These are phyloP conservation scores for Crenichthys baileyi DNA, from an alignment of 2,797 vertebrate species.

Conservation along the genomic window DNA sequence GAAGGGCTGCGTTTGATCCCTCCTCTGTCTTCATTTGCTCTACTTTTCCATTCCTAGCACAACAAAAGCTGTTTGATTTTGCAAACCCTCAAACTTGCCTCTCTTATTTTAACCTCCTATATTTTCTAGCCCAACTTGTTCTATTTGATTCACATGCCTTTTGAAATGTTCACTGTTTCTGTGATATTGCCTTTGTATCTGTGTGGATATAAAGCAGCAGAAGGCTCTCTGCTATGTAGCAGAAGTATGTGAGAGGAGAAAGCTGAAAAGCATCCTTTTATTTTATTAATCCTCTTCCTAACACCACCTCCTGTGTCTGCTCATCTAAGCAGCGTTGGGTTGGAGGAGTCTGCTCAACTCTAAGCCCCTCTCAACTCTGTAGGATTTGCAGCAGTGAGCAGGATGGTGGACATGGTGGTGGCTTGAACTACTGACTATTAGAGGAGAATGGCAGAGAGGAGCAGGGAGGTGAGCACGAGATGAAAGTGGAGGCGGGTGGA, in stretches of 20 bases:
- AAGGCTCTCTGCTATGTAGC: conserved; percentile 30
- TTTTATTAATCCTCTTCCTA: conserved; percentile 65
- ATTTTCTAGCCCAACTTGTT: conserved; percentile 33
- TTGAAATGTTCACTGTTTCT: conserved; percentile 70
- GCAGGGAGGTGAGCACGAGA: conserved; percentile 19
- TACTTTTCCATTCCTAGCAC: conserved; percentile 37
- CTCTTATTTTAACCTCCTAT: background rate
- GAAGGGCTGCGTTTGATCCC: conserved; percentile 49
- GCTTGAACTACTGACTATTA: conserved; percentile 42
- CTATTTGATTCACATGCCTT: conserved; percentile 57
- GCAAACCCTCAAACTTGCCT: conserved; percentile 17
- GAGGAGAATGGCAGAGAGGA: conserved; percentile 24
- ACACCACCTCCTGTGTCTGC: conserved; percentile 35
- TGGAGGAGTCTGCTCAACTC: conserved; percentile 36
- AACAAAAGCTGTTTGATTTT: conserved; percentile 53
- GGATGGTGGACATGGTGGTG: conserved; percentile 36
- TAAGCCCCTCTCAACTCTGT: conserved; percentile 44
- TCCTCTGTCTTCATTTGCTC: conserved; percentile 16
- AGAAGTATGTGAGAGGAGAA: conserved; percentile 26
- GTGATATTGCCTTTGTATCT: conserved; percentile 67
- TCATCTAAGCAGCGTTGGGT: conserved; percentile 29
- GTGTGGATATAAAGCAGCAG: conserved; percentile 31
- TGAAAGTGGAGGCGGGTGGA: conserved; percentile 36
- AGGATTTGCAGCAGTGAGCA: conserved; percentile 52
- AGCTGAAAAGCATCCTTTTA: conserved; percentile 41